Conservation (phyloP, 2,888 invertebrate species). For the Lithophane leautieri region DNA sequence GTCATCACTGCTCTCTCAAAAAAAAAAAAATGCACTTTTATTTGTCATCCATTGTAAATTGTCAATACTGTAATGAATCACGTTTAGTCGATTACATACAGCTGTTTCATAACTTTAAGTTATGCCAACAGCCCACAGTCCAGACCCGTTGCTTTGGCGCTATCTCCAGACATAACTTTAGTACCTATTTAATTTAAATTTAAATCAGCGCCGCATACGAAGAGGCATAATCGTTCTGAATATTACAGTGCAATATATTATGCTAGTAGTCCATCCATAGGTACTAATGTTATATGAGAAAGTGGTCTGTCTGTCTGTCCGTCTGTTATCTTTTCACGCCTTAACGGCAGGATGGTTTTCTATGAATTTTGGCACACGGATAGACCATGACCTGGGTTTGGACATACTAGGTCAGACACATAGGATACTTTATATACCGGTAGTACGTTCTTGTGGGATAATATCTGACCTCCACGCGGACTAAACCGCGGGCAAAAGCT, state of each 20-base stretch:
- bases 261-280: background rate
- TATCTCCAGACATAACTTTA: background rate
- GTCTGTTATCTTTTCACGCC: background rate
- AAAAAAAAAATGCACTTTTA: too few relatives aligned
- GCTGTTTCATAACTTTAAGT: background rate
- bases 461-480: background rate
- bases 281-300: too few relatives aligned
- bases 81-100: background rate
- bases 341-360: background rate
- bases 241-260: conserved; percentile 3
- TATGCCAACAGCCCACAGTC: background rate
- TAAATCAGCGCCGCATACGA: conserved; percentile 7
- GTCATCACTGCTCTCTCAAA: too few relatives aligned
- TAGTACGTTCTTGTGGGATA: background rate
- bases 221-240: background rate
- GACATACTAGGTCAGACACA: background rate
- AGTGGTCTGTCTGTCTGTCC: background rate
- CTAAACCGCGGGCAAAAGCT: background rate
- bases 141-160: background rate
- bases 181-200: conserved; percentile 19
- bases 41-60: conserved; percentile 1
- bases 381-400: background rate
- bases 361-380: background rate
- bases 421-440: background rate
- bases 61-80: conserved; percentile 20